Evolutionary conservation across 2,797 vertebrate genomes (phyloP).

Genomic region (Cirrhinus molitorella): DNA sequence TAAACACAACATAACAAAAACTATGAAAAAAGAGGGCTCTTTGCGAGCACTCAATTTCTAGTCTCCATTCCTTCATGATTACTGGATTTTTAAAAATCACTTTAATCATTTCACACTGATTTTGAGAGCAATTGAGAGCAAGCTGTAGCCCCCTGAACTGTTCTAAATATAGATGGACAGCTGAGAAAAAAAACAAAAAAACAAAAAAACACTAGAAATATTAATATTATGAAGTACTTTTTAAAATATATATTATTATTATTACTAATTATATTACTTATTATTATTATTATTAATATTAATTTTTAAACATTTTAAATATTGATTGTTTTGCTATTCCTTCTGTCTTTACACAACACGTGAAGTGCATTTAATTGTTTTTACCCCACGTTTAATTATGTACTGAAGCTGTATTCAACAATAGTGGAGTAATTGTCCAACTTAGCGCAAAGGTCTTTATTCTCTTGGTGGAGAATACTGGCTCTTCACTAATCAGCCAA

Average conservation of each 20-base stretch:
- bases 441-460: conserved; percentile 48
- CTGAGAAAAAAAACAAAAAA: not conserved
- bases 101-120: conserved; percentile 7
- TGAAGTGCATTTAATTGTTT: conserved; percentile 14
- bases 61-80: not conserved
- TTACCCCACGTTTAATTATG: conserved; percentile 43
- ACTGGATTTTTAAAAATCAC: not conserved
- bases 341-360: not conserved
- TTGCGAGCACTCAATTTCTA: not conserved
- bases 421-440: conserved; percentile 54
- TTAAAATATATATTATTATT: no score
- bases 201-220: no score
- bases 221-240: no score
- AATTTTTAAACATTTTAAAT: no score
- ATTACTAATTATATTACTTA: no score
- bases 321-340: not conserved
- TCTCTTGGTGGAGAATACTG: conserved; percentile 33
- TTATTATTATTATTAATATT: not conserved
- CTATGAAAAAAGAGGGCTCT: not conserved
- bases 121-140: not conserved
- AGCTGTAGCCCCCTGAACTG: not conserved
- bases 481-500: conserved; percentile 51
- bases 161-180: not conserved
- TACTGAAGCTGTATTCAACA: conserved; percentile 60
- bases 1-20: not conserved